phyloP scores from a whole-genome alignment of 2,113 vertebrate genomes.

The Mus spicilegus region DNA sequence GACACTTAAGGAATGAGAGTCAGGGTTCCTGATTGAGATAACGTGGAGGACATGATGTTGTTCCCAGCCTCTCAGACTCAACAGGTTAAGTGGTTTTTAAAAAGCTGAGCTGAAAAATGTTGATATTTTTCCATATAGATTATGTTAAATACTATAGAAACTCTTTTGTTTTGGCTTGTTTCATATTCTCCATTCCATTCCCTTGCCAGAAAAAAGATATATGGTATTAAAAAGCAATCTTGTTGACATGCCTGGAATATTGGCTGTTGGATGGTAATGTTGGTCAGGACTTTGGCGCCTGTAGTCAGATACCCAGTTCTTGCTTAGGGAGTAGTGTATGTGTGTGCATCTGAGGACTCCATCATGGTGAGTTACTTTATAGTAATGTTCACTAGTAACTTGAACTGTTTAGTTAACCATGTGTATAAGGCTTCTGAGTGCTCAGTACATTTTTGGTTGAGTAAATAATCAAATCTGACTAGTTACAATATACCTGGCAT shows the following conservation, averaged over 20 bases:
- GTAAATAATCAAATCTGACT: neutral
- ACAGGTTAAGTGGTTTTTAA: conserved; percentile 18
- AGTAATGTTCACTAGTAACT: neutral
- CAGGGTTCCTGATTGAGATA: conserved; percentile 18
- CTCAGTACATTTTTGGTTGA: neutral
- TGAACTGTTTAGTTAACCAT: neutral
- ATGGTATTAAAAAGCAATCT: conserved; percentile 29
- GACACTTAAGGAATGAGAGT: neutral
- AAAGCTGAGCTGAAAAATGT: conserved; percentile 63
- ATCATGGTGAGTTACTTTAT: neutral
- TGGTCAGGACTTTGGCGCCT: neutral
- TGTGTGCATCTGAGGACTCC: neutral
- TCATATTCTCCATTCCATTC: conserved; percentile 5
- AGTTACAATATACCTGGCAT: neutral
- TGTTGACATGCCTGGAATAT: neutral
- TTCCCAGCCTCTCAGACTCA: neutral
- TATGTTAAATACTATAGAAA: conserved; percentile 39
- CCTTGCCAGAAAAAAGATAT: neutral
- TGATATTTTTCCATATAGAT: neutral
- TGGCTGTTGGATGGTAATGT: neutral
- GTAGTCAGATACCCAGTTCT: neutral
- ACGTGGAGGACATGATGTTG: neutral
- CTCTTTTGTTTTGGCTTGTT: conserved; percentile 40
- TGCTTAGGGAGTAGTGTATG: neutral
- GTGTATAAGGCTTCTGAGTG: conserved; percentile 29